Base-by-base conservation (phyloP, 2,888 invertebrate genomes). In the Hirtodrosophila duncani region DNA sequence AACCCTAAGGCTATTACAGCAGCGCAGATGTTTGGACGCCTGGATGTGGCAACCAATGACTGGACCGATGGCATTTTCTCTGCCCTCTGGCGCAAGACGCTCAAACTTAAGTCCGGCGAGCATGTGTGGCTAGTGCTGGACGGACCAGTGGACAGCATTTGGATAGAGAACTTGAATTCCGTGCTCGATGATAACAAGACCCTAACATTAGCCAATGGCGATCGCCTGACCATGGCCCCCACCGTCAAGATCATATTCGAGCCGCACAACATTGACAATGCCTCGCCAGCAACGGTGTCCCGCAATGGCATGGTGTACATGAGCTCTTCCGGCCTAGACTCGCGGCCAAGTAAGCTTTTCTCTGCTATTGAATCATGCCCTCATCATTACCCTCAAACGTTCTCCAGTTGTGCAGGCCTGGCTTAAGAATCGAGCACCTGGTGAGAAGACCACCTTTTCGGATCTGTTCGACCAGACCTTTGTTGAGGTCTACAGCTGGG, bases 1-100 rank as follows among this genome's bases (percentile, higher is more conserved):
- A 98, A 98, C 87, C 98, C 98, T 0, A 98, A 98, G 88, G 95
- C 98, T 9, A 98, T 98, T 80, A 98, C 98, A 8, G 95, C 98
- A 0, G 92, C 97, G 0, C 98, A 98, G 89, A 98, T 98, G 98
- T 98, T 98, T 84, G 98, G 98, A 0, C 91, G 96, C 17, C 88
- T 98, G 13, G 98, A 98, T 83, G 98, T 98, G 0, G 97, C 98
- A 2, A 98, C 98, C 1, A 98, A 98, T 83, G 98, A 98, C 83
- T 98, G 98, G 98, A 98, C 98, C 0, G 98, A 98, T 85, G 98
- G 98, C 3, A 97, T 98, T 79, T 98, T 98, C 87, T 97, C 98
- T 0, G 96, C 98, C 0, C 88, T 98, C 0, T 98, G 98, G 98
- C 90, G 98, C 24, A 96, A 97, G 87, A 97, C 98, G 0, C 89